These are phyloP conservation scores for Corella eumyota DNA, from an alignment of 23 tunicate genomes.

Conservation along the genomic window DNA sequence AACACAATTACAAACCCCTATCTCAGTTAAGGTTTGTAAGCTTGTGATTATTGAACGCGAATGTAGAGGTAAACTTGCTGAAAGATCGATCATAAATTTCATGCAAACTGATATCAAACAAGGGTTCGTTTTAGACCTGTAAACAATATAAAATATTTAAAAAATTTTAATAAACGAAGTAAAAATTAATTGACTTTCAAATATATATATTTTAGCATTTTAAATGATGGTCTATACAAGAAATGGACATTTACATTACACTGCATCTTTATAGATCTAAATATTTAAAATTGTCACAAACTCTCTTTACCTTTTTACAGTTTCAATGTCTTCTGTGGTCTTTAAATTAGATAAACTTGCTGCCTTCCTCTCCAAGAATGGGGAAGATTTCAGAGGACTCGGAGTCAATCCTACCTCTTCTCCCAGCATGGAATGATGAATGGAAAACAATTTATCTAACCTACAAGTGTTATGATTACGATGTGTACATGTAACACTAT, in stretches of 20 bases:
- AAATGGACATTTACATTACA: no score
- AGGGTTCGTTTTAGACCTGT: conserved; percentile 12
- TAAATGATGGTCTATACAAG: no score
- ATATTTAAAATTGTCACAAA: no score
- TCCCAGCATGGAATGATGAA: conserved; percentile 62
- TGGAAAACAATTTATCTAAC: conserved; percentile 22
- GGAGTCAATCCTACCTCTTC: conserved; percentile 10
- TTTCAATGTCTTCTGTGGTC: neutral
- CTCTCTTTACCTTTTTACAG: no score
- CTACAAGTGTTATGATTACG: conserved; percentile 60
- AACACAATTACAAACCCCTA: conserved; percentile 60
- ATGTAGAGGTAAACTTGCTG: conserved; percentile 4
- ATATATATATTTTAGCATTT: no score
- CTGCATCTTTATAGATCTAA: no score
- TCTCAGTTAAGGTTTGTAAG: conserved; percentile 21
- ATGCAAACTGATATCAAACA: conserved; percentile 41
- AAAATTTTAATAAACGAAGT: no score
- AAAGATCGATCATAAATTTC: conserved; percentile 28
- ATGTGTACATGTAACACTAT: conserved; percentile 47
- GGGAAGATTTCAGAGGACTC: no score
- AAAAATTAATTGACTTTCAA: no score
- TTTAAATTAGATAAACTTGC: no score
- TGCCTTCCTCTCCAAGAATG: no score
- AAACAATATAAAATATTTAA: no score
- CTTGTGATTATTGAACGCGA: conserved; percentile 11